A percentile compares a stretch with the other conserved stretches of the same genome.
Conservation (phyloP, 2,113 vertebrate genomes). For the Varanus salvator region DNA sequence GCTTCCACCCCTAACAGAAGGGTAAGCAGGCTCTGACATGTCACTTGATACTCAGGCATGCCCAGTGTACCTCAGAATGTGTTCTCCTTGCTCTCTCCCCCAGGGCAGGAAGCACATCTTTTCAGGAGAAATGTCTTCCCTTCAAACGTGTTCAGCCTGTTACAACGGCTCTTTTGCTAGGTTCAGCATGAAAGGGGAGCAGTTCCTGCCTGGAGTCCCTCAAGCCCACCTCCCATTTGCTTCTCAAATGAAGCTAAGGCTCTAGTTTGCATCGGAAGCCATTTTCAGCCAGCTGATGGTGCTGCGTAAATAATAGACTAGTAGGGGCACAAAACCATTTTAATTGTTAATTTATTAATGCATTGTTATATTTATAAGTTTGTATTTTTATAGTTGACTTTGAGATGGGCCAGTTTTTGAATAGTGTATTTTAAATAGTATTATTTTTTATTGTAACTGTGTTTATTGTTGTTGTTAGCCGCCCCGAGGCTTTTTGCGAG, state of each 20-base stretch:
- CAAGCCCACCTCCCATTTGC: background rate
- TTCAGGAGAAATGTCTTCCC: background rate
- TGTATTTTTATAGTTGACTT: too few species aligned
- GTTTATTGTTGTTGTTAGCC: too few species aligned
- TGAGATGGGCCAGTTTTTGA: too few species aligned
- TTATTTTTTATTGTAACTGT: too few species aligned
- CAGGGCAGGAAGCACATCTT: background rate
- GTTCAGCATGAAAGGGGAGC: background rate
- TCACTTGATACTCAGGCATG: too few species aligned
- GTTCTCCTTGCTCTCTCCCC: background rate
- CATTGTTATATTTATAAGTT: too few species aligned
- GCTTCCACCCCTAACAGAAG: too few species aligned
- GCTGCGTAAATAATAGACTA: background rate
- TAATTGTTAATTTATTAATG: too few species aligned
- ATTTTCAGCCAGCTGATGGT: background rate
- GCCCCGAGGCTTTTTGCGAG: too few species aligned
- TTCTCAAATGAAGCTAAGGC: background rate
- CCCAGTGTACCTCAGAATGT: background rate
- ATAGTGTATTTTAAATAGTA: too few species aligned
- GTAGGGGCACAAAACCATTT: too few species aligned
- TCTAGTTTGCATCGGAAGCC: background rate
- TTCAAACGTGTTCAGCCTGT: background rate
- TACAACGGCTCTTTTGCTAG: background rate
- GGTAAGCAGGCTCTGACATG: too few species aligned
- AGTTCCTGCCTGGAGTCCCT: background rate